These are phyloP conservation scores for Drosophila flavopinicola DNA, from an alignment of 2,888 invertebrate species.

Conservation along the genomic window DNA sequence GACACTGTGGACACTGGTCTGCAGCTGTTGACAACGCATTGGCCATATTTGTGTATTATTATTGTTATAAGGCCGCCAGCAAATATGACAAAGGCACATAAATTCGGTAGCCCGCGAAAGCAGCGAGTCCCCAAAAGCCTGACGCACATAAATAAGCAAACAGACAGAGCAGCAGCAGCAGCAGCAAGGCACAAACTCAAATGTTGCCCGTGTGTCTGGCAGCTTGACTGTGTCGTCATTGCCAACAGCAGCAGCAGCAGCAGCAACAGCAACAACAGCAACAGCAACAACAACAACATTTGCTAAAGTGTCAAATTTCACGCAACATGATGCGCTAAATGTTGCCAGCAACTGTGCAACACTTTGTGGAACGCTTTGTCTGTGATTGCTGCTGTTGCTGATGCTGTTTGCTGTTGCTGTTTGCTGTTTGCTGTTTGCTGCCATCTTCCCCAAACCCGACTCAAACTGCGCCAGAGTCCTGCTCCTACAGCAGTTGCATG, in stretches of 20 bases:
- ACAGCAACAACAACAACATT: constrained; percentile 43
- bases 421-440: too few relatives aligned
- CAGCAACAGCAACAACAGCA: constrained; percentile 20
- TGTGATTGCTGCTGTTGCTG: constrained; percentile 36
- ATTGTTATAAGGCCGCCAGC: constrained; percentile 68
- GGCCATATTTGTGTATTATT: constrained; percentile 78
- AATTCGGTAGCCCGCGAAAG: constrained; percentile 74
- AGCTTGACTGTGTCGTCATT: constrained; percentile 56
- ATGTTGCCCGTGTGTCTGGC: constrained; percentile 74
- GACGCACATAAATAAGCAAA: constrained; percentile 56
- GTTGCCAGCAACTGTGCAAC: constrained; percentile 73
- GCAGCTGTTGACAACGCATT: constrained; percentile 71
- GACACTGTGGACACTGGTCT: constrained; percentile 16
- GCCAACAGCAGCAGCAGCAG: constrained; percentile 30
- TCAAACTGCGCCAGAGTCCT: constrained; percentile 30
- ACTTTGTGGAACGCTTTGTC: constrained; percentile 39
- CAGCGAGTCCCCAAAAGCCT: too few relatives aligned
- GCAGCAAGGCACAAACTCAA: constrained; percentile 40
- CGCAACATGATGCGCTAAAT: constrained; percentile 80
- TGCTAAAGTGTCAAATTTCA: constrained; percentile 79
- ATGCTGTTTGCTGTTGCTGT: constrained; percentile 19
- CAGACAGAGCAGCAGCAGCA: constrained; percentile 37
- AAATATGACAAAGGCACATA: constrained; percentile 78
- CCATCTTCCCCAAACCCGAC: constrained; percentile 9
- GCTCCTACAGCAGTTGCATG: constrained; percentile 74